These are phyloP conservation scores for Notarius lentiginosus DNA, from an alignment of 2,113 vertebrate species.

Conservation along the genomic window DNA sequence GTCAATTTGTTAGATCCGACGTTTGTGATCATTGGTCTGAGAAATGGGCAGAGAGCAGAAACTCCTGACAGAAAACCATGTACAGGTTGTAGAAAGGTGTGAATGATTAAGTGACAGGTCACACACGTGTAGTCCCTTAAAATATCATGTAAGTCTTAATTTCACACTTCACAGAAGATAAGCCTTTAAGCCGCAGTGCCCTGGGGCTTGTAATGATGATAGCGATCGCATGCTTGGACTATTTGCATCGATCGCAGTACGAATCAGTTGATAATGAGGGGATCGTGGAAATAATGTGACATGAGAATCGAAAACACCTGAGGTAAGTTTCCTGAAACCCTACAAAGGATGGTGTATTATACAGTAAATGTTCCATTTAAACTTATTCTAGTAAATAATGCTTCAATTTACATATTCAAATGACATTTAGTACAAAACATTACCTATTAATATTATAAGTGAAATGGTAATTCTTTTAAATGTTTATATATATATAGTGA, in stretches of 20 bases:
- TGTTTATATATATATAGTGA: background rate
- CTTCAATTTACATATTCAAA: background rate
- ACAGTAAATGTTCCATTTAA: background rate
- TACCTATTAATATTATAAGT: background rate
- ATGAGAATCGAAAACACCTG: background rate
- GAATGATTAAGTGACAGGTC: background rate
- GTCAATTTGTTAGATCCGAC: background rate
- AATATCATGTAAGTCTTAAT: background rate
- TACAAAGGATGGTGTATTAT: background rate
- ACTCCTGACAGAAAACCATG: background rate
- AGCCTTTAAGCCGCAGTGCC: constrained; percentile 15
- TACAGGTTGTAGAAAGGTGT: background rate
- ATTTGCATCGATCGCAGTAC: constrained; percentile 35
- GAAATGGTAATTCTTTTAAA: background rate
- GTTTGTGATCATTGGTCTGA: background rate
- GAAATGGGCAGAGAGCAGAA: background rate
- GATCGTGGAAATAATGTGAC: constrained; percentile 27
- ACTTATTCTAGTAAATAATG: background rate
- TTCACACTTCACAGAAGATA: constrained; percentile 1
- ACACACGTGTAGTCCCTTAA: no score
- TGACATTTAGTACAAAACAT: background rate
- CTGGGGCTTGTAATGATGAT: constrained; percentile 14
- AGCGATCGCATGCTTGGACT: background rate
- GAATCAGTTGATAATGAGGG: constrained; percentile 18
- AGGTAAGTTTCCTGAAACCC: background rate